Conservation (phyloP, 2,113 vertebrate genomes). For the Arothron firmamentum region DNA sequence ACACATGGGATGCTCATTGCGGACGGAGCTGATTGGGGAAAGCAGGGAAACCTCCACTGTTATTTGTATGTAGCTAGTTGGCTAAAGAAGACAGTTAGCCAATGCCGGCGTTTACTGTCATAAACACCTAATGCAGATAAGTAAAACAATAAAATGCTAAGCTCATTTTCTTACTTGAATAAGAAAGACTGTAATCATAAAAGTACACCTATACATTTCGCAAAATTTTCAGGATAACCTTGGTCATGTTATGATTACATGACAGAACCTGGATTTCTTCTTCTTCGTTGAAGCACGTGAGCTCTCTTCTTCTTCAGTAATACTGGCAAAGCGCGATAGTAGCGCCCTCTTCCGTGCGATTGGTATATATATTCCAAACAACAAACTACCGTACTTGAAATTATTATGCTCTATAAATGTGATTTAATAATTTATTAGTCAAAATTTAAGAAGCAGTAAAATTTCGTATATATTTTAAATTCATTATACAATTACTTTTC, state of each 20-base stretch:
- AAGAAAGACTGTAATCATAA: neutral
- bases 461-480: too few relatives aligned
- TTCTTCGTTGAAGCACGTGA: slow-evolving; percentile 12
- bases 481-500: too few relatives aligned
- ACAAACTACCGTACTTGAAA: too few relatives aligned
- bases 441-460: too few relatives aligned
- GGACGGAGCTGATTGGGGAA: slow-evolving; percentile 6
- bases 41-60: neutral
- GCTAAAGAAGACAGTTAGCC: slow-evolving; percentile 1
- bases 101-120: neutral
- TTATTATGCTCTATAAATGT: too few relatives aligned
- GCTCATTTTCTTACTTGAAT: slow-evolving; percentile 14
- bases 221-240: slow-evolving; percentile 25
- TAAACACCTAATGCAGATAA: neutral
- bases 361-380: too few relatives aligned
- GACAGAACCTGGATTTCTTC: slow-evolving; percentile 8
- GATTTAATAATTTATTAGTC: too few relatives aligned
- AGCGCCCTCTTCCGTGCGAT: slow-evolving; percentile 21
- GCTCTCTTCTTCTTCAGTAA: neutral
- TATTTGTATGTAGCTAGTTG: slow-evolving; percentile 5
- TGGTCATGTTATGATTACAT: slow-evolving; percentile 25
- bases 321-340: neutral
- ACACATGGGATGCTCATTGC: slow-evolving; percentile 65
- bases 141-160: neutral
- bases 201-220: neutral